These are phyloP conservation scores for Rhinophrynus dorsalis DNA, from an alignment of 2,797 vertebrate genomes.

Conservation along the genomic window DNA sequence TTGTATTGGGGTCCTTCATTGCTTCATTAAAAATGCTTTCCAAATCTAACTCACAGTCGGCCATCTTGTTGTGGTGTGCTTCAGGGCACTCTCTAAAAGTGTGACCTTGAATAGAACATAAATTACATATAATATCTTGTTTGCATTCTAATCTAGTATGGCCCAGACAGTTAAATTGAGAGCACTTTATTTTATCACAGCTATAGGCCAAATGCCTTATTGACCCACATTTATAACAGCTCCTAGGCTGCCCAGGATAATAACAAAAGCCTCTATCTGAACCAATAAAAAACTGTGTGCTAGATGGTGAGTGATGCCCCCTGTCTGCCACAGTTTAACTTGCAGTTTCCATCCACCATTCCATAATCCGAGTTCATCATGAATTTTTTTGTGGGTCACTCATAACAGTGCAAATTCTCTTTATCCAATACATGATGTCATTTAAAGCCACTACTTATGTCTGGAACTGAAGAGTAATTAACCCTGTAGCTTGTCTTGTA, in stretches of 20 bases:
- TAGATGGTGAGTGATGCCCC: background rate
- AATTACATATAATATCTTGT: background rate
- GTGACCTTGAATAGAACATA: background rate
- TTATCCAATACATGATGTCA: conserved; percentile 33
- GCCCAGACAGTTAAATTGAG: background rate
- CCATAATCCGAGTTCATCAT: conserved; percentile 12
- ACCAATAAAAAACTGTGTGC: background rate
- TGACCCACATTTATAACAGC: conserved; percentile 27
- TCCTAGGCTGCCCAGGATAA: background rate
- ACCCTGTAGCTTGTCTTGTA: no score
- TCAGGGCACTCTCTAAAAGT: background rate
- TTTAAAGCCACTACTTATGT: no score
- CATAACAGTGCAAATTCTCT: no score
- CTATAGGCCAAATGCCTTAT: background rate
- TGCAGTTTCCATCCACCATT: no score
- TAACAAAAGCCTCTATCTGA: background rate
- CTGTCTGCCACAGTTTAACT: no score
- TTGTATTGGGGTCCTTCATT: no score
- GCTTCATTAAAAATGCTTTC: background rate
- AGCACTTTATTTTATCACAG: background rate
- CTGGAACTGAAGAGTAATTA: no score
- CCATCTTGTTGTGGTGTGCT: background rate
- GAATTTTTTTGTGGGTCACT: no score
- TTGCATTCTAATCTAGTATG: background rate
- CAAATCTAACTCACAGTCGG: background rate